These are phyloP conservation scores for Coenonympha glycerion DNA, from an alignment of 2,888 invertebrate species.

Conservation along the genomic window DNA sequence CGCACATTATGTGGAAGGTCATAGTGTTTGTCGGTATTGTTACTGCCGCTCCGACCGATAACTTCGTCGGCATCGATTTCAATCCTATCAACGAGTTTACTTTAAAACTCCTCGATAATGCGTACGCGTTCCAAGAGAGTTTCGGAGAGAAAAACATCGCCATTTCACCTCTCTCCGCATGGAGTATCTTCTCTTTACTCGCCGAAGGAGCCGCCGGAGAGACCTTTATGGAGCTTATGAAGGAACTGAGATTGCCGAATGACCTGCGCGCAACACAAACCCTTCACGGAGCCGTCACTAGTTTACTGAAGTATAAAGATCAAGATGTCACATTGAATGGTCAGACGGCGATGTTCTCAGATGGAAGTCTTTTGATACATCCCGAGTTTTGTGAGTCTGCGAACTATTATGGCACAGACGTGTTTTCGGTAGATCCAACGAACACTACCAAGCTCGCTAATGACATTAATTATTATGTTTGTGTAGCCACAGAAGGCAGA, in stretches of 20 bases:
- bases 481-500: constrained; percentile 79
- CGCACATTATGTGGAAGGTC: constrained; percentile 49
- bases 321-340: constrained; percentile 51
- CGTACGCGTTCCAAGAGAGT: constrained; percentile 55
- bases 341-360: constrained; percentile 55
- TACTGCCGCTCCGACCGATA: constrained; percentile 43
- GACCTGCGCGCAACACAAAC: constrained; percentile 54
- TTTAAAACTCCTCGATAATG: constrained; percentile 54
- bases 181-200: constrained; percentile 61
- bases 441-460: constrained; percentile 66
- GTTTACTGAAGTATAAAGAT: constrained; percentile 44
- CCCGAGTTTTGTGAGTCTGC: constrained; percentile 62
- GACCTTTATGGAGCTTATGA: constrained; percentile 58
- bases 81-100: constrained; percentile 56
- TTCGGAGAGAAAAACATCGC: constrained; percentile 56
- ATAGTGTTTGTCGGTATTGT: constrained; percentile 40
- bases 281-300: constrained; percentile 48
- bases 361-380: constrained; percentile 49
- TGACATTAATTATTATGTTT: constrained; percentile 81
- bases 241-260: constrained; percentile 47
- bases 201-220: constrained; percentile 64
- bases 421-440: constrained; percentile 74
- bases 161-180: constrained; percentile 60
- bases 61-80: constrained; percentile 38
- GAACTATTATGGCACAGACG: constrained; percentile 66